Evolutionary conservation across 2,113 vertebrate genomes (phyloP).

Genomic region (Microcebus murinus): DNA sequence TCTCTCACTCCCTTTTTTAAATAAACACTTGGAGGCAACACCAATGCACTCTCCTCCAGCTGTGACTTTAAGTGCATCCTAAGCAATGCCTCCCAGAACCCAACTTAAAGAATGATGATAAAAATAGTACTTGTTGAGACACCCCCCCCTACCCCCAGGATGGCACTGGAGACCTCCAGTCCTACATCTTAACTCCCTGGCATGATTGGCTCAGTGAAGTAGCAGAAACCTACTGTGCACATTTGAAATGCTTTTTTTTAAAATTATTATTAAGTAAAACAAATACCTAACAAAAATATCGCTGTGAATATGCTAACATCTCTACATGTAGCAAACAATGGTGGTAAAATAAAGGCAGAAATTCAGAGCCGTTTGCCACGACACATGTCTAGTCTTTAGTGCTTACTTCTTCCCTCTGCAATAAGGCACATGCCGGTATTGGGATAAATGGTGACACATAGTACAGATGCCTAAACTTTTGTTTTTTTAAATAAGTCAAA

Average conservation of each 20-base stretch:
- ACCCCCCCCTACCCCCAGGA: too few species aligned
- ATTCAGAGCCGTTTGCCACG: background rate
- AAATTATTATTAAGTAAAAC: background rate
- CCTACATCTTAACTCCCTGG: background rate
- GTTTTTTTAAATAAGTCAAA: background rate
- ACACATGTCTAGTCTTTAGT: too few species aligned
- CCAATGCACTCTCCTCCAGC: background rate
- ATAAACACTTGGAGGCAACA: background rate
- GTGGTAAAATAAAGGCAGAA: background rate
- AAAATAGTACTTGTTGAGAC: background rate
- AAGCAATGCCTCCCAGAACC: background rate
- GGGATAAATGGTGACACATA: background rate
- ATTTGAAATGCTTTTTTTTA: background rate
- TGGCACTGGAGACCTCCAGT: background rate
- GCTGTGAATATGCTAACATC: background rate
- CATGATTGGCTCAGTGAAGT: background rate
- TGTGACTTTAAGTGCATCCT: conserved; percentile 22
- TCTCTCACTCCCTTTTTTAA: background rate
- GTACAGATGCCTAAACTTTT: background rate
- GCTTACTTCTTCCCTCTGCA: background rate
- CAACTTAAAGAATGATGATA: background rate
- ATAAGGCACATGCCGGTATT: too few species aligned
- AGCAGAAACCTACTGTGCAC: background rate
- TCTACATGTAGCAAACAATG: background rate
- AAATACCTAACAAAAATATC: background rate